Evolutionary conservation across 1,140 invertebrate genomes (phyloP), one percentile per base, ranked within the genome.

Genomic region (Calephelis nemesis): DNA sequence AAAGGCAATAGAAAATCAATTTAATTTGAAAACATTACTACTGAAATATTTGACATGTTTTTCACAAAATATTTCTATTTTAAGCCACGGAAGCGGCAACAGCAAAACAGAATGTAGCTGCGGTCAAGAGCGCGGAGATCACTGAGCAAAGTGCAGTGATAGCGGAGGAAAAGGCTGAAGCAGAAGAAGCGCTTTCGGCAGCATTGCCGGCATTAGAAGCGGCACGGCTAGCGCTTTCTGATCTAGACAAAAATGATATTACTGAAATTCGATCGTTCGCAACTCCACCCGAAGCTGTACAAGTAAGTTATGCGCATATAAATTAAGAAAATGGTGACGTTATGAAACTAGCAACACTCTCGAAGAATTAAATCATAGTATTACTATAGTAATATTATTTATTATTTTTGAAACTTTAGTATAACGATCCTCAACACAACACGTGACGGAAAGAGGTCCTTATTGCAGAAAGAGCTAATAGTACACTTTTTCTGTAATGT

Each of bases 241-340:
- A 97, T 71, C 89, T 98, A 8, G 96, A 98, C 52, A 98, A 98
- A 88, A 93, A 94, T 1, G 97, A 98, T 81, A 98, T 98, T 70
- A 97, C 97, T 45, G 97, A 98, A 93, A 98, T 98, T 75, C 93
- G 97, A 69, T 97, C 96, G 0, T 98, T 98, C 83, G 95, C 96
- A 45, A 97, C 97, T n/a, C 97, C 97, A 0, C 97, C 97, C 0
- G 95, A 97, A 74, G 94, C 96, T 48, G 97, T 98, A 13, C 97
- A 98, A 87, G 88, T 90, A 60, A 52, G 13, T n/a, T 48, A n/a
- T 7, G 10, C 30, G 30, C 30, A 30, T 30, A 30, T 30, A 30
- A 30, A 30, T 30, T 4, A 30, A 49, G 47, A 9, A 7, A 52
- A 30, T 11, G 30, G 48, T 3, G 5, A 58, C 4, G 12, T 10